Evolutionary conservation across 1,140 invertebrate genomes (phyloP), one percentile per base, ranked within the genome.

Genomic region (Drosophila sturtevanti): DNA sequence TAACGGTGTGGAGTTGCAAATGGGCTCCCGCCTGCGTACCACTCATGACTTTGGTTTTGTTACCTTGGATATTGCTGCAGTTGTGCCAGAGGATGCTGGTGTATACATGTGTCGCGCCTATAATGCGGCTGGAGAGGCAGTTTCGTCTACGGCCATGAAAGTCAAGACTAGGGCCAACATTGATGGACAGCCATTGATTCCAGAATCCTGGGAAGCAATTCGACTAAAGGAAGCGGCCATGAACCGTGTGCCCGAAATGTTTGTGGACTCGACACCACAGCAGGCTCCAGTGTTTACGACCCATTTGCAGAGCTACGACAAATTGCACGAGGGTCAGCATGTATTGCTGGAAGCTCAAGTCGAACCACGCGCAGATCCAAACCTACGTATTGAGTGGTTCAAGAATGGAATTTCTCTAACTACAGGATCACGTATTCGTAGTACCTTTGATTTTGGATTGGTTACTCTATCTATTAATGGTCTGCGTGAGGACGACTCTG

Each of bases 291-390:
- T 98, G 9, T 98, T 98, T 79, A 98, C 97, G 0, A 97, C 96
- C 22, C 97, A 98, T 91, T 93, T 99, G 5, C 95, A 96, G 81
- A 98, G 96, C 81, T 96, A 95, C 66, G 97, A 98, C 64, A 96
- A 97, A 87, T 91, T 98, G 4, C 93, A 95, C 52, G 98, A 98
- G 94, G 96, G 96, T 44, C 95, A 99, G 92, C 96, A 97, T 89
- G 96, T 98, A 2, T 96, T 97, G 81, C 93, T 99, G 70, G 98
- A 99, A 92, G 98, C 98, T 67, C 97, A 98, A 92, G 96, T 99
- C 4, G 97, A 98, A 90, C 99, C 99, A n/a, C 94, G 98, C 82
- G 96, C 97, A 38, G 99, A 99, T 94, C 98, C 98, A 0, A 97
- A 98, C 85, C 94, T 98, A 4, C 94, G 95, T 59, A 95, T 97